Percentiles rank a stretch among this genome's conserved stretches.
Conservation (phyloP, 1,140 invertebrate species). For the Harpegnathos saltator region DNA sequence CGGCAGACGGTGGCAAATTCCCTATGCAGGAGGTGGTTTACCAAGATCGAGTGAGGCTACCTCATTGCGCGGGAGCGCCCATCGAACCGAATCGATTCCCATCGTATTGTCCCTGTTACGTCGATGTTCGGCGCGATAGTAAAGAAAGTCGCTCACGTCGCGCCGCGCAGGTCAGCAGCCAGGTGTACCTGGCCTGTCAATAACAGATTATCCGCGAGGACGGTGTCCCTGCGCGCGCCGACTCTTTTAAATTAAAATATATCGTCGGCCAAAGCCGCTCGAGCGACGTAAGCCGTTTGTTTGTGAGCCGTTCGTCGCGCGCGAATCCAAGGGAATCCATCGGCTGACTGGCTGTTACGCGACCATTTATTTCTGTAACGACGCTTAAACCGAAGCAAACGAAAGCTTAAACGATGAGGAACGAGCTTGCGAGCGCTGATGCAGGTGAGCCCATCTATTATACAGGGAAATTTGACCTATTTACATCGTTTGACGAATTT, state of each 20-base stretch:
- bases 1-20: conserved; percentile 50
- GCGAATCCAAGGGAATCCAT: background rate
- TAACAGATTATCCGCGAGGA: conserved; percentile 25
- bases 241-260: conserved; percentile 42
- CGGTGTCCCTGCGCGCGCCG: background rate
- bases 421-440: no score
- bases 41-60: conserved; percentile 49
- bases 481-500: background rate
- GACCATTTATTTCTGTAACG: background rate
- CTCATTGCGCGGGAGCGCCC: conserved; percentile 50
- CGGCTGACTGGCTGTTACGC: background rate
- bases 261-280: background rate
- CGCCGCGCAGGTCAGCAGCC: background rate
- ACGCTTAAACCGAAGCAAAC: background rate
- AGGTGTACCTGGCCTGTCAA: conserved; percentile 26
- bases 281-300: background rate
- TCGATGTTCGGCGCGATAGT: conserved; percentile 47
- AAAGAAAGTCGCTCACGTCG: conserved; percentile 33
- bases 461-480: no score
- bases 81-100: conserved; percentile 66
- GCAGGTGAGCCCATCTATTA: no score
- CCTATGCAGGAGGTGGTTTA: conserved; percentile 55
- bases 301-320: no score
- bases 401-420: no score
- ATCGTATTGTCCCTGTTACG: conserved; percentile 57